Conservation (phyloP, 2,797 vertebrate species). For the Astyanax mexicanus region DNA sequence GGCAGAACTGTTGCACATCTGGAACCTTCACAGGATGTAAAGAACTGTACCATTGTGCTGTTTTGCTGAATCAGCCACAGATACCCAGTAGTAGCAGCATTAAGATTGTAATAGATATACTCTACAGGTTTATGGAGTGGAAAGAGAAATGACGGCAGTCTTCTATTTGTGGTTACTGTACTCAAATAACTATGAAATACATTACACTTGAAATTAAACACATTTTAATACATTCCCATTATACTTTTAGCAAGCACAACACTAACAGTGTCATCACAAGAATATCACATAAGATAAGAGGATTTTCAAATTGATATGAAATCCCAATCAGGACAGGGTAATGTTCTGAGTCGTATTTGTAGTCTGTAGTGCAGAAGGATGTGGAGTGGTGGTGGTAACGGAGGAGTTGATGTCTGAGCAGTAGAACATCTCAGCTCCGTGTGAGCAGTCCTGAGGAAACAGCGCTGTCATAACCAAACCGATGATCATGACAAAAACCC, state of each 20-base stretch:
- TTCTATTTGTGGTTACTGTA: not conserved
- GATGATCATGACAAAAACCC: constrained; percentile 86
- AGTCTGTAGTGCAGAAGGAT: constrained; percentile 47
- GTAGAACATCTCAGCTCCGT: constrained; percentile 93
- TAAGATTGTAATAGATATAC: not conserved
- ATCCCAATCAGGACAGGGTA: constrained; percentile 14
- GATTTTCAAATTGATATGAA: not conserved
- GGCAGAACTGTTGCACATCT: constrained; percentile 4
- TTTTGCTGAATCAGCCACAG: not conserved
- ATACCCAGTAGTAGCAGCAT: too few species aligned
- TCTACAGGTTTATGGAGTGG: not conserved
- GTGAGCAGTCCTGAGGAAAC: constrained; percentile 87
- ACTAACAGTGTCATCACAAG: not conserved
- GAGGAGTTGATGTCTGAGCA: constrained; percentile 82
- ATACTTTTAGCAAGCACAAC: not conserved
- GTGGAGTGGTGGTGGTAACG: constrained; percentile 67
- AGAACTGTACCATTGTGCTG: not conserved
- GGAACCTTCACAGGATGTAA: not conserved
- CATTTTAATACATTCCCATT: not conserved
- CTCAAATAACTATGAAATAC: not conserved
- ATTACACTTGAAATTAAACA: not conserved
- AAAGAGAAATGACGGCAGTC: not conserved
- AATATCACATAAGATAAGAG: not conserved
- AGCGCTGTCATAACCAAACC: constrained; percentile 86
- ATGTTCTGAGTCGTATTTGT: constrained; percentile 42